Evolutionary conservation across 2,888 invertebrate genomes (phyloP).

Genomic region (Dendrolimus houi): DNA sequence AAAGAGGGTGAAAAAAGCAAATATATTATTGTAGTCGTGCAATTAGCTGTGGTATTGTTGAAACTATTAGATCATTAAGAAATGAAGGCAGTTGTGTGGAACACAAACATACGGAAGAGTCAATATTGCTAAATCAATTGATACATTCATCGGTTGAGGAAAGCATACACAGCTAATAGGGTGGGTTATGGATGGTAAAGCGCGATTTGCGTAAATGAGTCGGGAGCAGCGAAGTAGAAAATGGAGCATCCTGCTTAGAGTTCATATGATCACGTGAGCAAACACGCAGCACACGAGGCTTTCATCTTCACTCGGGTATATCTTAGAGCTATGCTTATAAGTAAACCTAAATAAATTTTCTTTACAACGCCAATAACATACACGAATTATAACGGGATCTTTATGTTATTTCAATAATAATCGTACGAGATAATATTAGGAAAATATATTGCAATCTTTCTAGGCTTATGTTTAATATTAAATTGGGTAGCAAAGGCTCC

Average conservation of each 20-base stretch:
- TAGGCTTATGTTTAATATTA: too few species aligned
- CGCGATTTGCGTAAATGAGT: constrained; percentile 63
- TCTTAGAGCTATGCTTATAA: constrained; percentile 31
- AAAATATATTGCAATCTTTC: too few species aligned
- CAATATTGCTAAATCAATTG: constrained; percentile 26
- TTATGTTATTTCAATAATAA: too few species aligned
- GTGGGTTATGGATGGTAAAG: constrained; percentile 51
- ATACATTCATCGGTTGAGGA: constrained; percentile 30
- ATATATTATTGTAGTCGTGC: too few species aligned
- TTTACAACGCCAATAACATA: not conserved
- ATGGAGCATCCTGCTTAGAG: constrained; percentile 64
- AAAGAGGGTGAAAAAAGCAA: too few species aligned
- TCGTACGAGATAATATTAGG: too few species aligned
- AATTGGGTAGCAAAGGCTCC: too few species aligned
- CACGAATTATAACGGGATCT: too few species aligned
- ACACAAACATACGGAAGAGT: constrained; percentile 2
- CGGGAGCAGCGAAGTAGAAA: constrained; percentile 60
- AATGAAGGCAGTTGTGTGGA: not conserved
- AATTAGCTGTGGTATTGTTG: not conserved
- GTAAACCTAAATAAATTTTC: constrained; percentile 15
- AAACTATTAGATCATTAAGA: constrained; percentile 5
- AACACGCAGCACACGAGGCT: constrained; percentile 59
- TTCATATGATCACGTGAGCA: constrained; percentile 73
- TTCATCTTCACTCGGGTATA: constrained; percentile 71
- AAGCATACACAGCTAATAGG: constrained; percentile 53